Conservation (phyloP, 1,140 invertebrate species). For the Pentalonia nigronervosa region DNA sequence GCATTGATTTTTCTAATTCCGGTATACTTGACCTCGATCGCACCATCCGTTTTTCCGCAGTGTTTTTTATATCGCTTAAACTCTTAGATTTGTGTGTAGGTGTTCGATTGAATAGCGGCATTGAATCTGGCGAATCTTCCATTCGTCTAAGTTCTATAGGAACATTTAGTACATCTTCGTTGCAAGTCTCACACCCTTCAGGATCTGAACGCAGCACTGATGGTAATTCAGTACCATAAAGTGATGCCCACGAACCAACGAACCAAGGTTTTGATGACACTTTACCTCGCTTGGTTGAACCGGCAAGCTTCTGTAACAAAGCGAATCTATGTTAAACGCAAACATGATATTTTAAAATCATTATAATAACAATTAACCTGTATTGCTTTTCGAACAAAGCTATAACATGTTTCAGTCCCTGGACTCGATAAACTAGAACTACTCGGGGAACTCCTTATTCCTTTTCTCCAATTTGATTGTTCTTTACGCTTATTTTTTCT, state of each 20-base stretch:
- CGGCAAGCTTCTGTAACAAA: slow-evolving; percentile 74
- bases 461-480: slow-evolving; percentile 42
- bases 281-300: slow-evolving; percentile 70
- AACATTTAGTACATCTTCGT: slow-evolving; percentile 76
- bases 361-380: slow-evolving; percentile 68
- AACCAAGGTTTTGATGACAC: slow-evolving; percentile 75
- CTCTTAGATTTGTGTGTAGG: slow-evolving; percentile 79
- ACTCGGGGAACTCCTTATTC: slow-evolving; percentile 70
- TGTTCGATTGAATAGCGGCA: slow-evolving; percentile 61
- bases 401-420: slow-evolving; percentile 88
- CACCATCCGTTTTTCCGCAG: slow-evolving; percentile 30
- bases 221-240: slow-evolving; percentile 67
- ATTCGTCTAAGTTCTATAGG: slow-evolving; percentile 88
- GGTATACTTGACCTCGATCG: slow-evolving; percentile 76
- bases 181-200: slow-evolving; percentile 68
- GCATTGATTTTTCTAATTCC: slow-evolving; percentile 36
- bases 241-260: slow-evolving; percentile 77
- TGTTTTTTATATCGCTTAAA: slow-evolving; percentile 73
- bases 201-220: slow-evolving; percentile 66
- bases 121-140: slow-evolving; percentile 71
- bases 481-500: slow-evolving; percentile 41
- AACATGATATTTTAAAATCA: background rate
- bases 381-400: slow-evolving; percentile 86
- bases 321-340: slow-evolving; percentile 30
- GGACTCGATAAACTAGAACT: slow-evolving; percentile 87